A percentile compares a stretch with the other conserved stretches of the same genome.
These are phyloP conservation scores for Pangasius sanitwongsei DNA, from an alignment of 2,797 vertebrate genomes.

Conservation along the genomic window DNA sequence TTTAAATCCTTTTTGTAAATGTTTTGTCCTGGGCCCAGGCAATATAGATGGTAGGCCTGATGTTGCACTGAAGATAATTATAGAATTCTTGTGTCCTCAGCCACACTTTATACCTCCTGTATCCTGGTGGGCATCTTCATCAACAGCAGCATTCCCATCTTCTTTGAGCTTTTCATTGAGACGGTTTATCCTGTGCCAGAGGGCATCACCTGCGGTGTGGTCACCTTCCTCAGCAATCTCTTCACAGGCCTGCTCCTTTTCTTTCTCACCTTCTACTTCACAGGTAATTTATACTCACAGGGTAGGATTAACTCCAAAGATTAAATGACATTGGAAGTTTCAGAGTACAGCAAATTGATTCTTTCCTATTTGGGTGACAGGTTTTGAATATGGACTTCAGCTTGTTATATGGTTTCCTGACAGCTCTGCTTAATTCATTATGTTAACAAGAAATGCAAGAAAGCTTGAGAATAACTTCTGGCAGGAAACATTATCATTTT, in stretches of 20 bases:
- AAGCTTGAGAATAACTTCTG: neutral
- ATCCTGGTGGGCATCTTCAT: slow-evolving; percentile 96
- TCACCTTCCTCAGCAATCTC: slow-evolving; percentile 94
- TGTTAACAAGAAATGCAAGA: neutral
- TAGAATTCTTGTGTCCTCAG: slow-evolving; percentile 65
- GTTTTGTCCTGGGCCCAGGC: neutral
- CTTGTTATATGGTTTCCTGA: neutral
- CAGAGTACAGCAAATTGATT: neutral
- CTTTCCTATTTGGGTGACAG: neutral
- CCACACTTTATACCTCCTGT: slow-evolving; percentile 93
- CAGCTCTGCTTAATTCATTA: neutral
- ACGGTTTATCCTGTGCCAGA: slow-evolving; percentile 98
- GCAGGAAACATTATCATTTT: neutral
- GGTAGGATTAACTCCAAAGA: neutral
- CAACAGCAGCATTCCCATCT: slow-evolving; percentile 95
- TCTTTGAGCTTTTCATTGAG: slow-evolving; percentile 97
- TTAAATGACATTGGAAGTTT: neutral
- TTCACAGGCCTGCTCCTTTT: slow-evolving; percentile 92
- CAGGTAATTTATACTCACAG: slow-evolving; percentile 75
- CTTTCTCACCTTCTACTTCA: slow-evolving; percentile 94
- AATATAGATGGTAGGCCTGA: neutral
- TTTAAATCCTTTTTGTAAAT: neutral
- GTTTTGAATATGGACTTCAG: slow-evolving; percentile 3
- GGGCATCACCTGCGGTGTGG: slow-evolving; percentile 97
- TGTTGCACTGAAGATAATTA: neutral